These are phyloP conservation scores for Orientallactaga bullata DNA, from an alignment of 2,113 vertebrate species.

Conservation along the genomic window DNA sequence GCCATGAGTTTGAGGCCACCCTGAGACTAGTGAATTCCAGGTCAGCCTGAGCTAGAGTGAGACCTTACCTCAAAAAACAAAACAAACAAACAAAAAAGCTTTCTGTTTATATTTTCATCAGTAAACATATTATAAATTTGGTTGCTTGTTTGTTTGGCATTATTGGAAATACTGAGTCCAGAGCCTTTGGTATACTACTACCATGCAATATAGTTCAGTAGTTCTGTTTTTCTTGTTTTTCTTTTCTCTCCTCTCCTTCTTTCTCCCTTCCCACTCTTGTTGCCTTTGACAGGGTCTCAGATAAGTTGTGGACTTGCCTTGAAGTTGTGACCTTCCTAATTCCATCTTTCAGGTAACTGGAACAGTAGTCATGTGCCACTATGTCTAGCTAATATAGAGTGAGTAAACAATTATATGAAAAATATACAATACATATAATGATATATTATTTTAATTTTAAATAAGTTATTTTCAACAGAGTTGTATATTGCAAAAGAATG, in stretches of 20 bases:
- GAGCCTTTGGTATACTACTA: not conserved
- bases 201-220: not conserved
- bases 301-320: not conserved
- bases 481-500: not conserved
- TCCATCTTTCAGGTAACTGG: not conserved
- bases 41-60: no score
- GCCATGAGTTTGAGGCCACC: no score
- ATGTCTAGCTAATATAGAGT: not conserved
- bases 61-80: no score
- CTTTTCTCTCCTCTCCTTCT: no score
- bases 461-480: conserved; percentile 36
- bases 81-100: no score
- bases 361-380: not conserved
- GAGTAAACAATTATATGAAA: not conserved
- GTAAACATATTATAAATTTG: not conserved
- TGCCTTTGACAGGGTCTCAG: not conserved
- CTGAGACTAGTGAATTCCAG: no score
- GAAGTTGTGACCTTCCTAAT: not conserved
- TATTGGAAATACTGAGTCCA: not conserved
- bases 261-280: no score
- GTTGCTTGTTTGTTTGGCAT: not conserved
- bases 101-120: not conserved
- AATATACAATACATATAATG: no score
- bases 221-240: no score
- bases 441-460: not conserved